phyloP scores from a whole-genome alignment of 2,888 invertebrate species.

The Tetragonisca angustula region DNA sequence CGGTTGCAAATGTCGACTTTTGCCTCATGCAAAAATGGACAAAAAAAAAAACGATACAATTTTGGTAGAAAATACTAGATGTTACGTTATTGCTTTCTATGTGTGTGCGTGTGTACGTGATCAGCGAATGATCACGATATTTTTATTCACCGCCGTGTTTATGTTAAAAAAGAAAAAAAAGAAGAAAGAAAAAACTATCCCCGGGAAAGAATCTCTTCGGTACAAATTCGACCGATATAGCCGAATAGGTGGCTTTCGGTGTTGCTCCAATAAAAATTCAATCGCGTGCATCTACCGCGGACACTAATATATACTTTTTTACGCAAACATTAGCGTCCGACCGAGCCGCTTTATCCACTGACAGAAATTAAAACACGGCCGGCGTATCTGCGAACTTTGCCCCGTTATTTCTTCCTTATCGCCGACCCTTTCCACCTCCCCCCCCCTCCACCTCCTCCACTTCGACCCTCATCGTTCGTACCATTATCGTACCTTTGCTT shows the following conservation, averaged over 20 bases:
- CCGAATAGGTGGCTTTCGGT: not conserved
- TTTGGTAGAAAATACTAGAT: too few species aligned
- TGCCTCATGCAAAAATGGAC: too few species aligned
- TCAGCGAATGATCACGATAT: not conserved
- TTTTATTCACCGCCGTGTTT: not conserved
- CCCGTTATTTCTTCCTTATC: conserved; percentile 25
- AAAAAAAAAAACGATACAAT: too few species aligned
- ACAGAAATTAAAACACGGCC: conserved; percentile 19
- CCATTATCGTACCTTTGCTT: not conserved
- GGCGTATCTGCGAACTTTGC: conserved; percentile 2
- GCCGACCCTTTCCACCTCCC: not conserved
- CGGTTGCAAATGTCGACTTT: too few species aligned
- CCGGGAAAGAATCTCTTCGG: not conserved
- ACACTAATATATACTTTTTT: not conserved
- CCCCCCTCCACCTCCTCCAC: not conserved
- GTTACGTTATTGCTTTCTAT: too few species aligned
- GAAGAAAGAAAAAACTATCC: not conserved
- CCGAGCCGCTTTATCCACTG: not conserved
- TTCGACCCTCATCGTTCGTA: not conserved
- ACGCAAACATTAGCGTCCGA: not conserved
- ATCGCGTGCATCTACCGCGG: not conserved
- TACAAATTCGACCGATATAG: not conserved
- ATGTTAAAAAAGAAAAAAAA: not conserved
- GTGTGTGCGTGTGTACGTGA: too few species aligned
- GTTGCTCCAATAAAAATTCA: not conserved